phyloP scores from a whole-genome alignment of 2,113 vertebrate species.

The Talpa occidentalis region DNA sequence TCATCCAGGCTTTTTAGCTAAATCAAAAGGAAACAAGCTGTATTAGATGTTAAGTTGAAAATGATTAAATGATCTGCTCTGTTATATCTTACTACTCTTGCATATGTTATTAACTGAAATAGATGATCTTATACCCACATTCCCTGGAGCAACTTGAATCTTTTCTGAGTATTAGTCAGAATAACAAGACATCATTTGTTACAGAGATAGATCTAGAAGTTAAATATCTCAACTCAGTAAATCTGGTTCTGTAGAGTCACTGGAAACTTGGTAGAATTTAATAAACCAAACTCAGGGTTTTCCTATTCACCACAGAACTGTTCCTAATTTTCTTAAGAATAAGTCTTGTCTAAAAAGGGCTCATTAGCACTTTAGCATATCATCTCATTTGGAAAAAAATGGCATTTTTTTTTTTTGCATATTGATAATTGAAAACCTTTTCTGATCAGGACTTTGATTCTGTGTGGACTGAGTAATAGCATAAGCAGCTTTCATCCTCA shows the following conservation, averaged over 20 bases:
- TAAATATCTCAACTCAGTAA: neutral
- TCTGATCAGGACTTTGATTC: neutral
- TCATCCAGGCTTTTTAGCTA: neutral
- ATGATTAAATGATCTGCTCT: constrained; percentile 5
- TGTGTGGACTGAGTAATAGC: neutral
- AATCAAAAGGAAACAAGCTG: constrained; percentile 47
- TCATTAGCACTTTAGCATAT: neutral
- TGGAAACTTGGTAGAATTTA: neutral
- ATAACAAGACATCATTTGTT: neutral
- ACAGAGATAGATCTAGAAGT: neutral
- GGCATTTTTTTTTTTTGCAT: neutral
- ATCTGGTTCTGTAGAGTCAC: neutral
- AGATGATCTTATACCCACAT: neutral
- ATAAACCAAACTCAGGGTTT: neutral
- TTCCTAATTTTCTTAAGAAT: neutral
- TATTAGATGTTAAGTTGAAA: neutral
- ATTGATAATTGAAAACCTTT: neutral
- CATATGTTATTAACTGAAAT: constrained; percentile 15
- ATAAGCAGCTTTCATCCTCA: neutral
- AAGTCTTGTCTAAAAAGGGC: neutral
- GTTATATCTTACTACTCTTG: neutral
- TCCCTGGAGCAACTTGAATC: neutral
- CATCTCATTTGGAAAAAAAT: neutral
- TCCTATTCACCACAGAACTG: neutral
- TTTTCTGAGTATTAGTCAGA: neutral